Percentiles rank a stretch among this genome's conserved stretches.
phyloP scores from a whole-genome alignment of 2,797 vertebrate species.

The Mastacembelus armatus region DNA sequence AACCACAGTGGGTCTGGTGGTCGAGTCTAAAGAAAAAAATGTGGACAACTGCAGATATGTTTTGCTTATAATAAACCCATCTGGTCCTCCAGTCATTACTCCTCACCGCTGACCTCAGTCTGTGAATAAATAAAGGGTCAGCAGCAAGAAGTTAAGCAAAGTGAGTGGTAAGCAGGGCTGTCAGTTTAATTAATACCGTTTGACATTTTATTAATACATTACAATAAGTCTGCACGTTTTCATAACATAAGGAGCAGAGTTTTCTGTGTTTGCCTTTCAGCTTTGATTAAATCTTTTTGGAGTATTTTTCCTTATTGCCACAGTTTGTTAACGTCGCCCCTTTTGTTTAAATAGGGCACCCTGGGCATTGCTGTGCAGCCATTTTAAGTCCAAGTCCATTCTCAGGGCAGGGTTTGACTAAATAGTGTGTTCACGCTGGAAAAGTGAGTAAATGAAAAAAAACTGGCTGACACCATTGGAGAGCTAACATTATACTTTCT shows the following conservation, averaged over 20 bases:
- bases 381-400: not conserved
- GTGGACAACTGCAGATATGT: constrained; percentile 69
- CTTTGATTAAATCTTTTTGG: constrained; percentile 19
- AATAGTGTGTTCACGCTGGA: not conserved
- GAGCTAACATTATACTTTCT: not conserved
- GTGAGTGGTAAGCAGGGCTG: constrained; percentile 5
- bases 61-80: constrained; percentile 65
- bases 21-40: constrained; percentile 53
- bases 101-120: constrained; percentile 66
- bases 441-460: not conserved
- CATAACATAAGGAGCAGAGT: constrained; percentile 6
- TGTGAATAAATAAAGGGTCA: constrained; percentile 65
- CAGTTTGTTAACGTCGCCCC: not conserved
- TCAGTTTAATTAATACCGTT: constrained; percentile 36
- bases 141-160: constrained; percentile 19
- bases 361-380: not conserved
- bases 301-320: not conserved
- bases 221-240: constrained; percentile 15
- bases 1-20: constrained; percentile 73
- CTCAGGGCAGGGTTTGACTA: not conserved
- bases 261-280: constrained; percentile 30
- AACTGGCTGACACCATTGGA: not conserved
- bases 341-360: not conserved
- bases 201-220: constrained; percentile 24
- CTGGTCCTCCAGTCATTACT: constrained; percentile 57